Percentiles rank a stretch among this genome's conserved stretches.
Conservation (phyloP, 2,113 vertebrate species). For the Henicopernis longicauda region DNA sequence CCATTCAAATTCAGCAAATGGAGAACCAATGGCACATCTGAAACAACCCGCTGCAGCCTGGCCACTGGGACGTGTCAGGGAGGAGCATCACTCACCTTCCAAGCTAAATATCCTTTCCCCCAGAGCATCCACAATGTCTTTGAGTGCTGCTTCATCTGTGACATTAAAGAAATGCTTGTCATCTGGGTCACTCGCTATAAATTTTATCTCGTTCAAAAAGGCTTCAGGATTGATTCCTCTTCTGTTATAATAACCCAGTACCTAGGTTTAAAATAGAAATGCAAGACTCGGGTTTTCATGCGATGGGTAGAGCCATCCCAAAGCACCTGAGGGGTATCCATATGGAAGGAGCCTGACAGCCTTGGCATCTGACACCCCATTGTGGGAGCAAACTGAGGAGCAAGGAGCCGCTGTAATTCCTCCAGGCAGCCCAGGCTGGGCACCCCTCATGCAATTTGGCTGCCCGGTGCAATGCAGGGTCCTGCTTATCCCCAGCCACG, state of each 20-base stretch:
- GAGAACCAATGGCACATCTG: neutral
- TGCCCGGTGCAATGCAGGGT: accelerated
- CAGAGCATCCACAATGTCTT: slow-evolving; percentile 93
- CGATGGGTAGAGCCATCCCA: neutral
- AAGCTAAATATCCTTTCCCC: slow-evolving; percentile 93
- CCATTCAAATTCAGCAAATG: accelerated
- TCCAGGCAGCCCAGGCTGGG: neutral
- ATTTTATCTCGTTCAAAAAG: slow-evolving; percentile 92
- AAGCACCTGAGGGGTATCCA: neutral
- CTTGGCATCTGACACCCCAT: accelerated
- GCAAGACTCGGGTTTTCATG: accelerated
- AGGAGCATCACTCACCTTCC: slow-evolving; percentile 77
- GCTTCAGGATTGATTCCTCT: slow-evolving; percentile 91
- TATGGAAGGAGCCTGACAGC: neutral
- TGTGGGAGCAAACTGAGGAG: neutral
- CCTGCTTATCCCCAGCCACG: neutral
- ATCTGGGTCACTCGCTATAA: slow-evolving; percentile 92
- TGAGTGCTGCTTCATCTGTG: slow-evolving; percentile 89
- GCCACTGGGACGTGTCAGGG: accelerated
- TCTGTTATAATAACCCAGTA: slow-evolving; percentile 94
- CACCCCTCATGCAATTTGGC: accelerated
- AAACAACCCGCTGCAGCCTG: neutral
- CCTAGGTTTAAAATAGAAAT: slow-evolving; percentile 65
- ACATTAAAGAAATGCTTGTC: slow-evolving; percentile 96
- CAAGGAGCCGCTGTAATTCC: neutral